Conservation (phyloP, 92 coral and sea anemone species). For the Epizoanthus ramosus region DNA sequence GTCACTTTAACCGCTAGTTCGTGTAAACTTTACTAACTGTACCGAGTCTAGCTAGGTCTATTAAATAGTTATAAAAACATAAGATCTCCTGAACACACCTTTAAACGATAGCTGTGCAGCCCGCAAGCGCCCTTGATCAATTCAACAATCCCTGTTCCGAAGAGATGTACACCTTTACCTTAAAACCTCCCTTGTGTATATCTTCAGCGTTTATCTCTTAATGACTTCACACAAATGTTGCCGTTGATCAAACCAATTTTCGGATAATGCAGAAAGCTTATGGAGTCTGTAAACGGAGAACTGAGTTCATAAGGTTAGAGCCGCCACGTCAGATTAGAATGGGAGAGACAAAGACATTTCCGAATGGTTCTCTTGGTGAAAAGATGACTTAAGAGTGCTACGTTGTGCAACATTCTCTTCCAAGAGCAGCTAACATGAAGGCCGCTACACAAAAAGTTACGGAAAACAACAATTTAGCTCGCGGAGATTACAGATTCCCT, state of each 20-base stretch:
- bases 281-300: conserved; percentile 33
- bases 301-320: conserved; percentile 17
- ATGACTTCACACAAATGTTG: background rate
- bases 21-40: too few relatives aligned
- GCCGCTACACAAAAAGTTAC: background rate
- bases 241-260: conserved; percentile 32
- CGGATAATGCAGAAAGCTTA: conserved; percentile 45
- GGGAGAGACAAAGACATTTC: background rate
- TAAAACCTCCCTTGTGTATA: background rate
- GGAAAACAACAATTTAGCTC: background rate
- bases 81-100: too few relatives aligned
- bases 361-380: background rate
- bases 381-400: background rate
- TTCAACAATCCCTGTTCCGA: too few relatives aligned
- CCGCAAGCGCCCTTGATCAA: too few relatives aligned
- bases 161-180: background rate
- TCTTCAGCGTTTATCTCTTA: conserved; percentile 6
- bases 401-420: too few relatives aligned
- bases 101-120: too few relatives aligned
- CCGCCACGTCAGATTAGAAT: conserved; percentile 18
- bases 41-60: too few relatives aligned
- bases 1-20: too few relatives aligned
- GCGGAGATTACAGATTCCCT: background rate
- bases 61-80: too few relatives aligned
- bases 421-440: too few relatives aligned